phyloP scores from a whole-genome alignment of 2,888 invertebrate genomes.

The Orthosia gothica region DNA sequence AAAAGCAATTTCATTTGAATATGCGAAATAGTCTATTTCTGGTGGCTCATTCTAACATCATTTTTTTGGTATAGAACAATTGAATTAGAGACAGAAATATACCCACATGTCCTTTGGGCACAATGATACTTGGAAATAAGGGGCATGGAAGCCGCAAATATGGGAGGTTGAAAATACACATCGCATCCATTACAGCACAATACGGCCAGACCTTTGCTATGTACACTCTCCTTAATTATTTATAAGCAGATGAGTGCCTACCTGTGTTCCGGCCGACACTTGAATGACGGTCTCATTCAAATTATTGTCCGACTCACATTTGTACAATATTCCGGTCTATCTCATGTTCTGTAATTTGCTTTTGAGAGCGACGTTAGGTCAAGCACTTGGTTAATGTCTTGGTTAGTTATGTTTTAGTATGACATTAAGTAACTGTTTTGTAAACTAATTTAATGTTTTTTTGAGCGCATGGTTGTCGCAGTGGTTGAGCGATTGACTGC shows the following conservation, averaged over 20 bases:
- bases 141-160: slow-evolving; percentile 45
- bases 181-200: slow-evolving; percentile 59
- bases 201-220: slow-evolving; percentile 42
- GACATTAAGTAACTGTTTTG: neutral
- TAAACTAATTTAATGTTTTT: neutral
- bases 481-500: too few relatives aligned
- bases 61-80: slow-evolving; percentile 38
- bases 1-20: slow-evolving; percentile 28
- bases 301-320: slow-evolving; percentile 53
- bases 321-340: slow-evolving; percentile 37
- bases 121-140: slow-evolving; percentile 19
- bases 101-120: slow-evolving; percentile 13
- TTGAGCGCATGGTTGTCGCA: too few relatives aligned
- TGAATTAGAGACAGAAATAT: slow-evolving; percentile 35
- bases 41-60: slow-evolving; percentile 16
- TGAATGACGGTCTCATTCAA: slow-evolving; percentile 74
- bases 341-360: slow-evolving; percentile 34
- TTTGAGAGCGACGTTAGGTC: slow-evolving; percentile 15
- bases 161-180: slow-evolving; percentile 55
- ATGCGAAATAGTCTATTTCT: neutral
- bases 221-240: slow-evolving; percentile 74
- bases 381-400: slow-evolving; percentile 9
- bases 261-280: slow-evolving; percentile 73
- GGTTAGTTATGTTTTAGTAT: neutral
- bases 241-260: slow-evolving; percentile 73